These are phyloP conservation scores for Leptinotarsa defecta DNA, from an alignment of 1,140 invertebrate species.

Conservation along the genomic window DNA sequence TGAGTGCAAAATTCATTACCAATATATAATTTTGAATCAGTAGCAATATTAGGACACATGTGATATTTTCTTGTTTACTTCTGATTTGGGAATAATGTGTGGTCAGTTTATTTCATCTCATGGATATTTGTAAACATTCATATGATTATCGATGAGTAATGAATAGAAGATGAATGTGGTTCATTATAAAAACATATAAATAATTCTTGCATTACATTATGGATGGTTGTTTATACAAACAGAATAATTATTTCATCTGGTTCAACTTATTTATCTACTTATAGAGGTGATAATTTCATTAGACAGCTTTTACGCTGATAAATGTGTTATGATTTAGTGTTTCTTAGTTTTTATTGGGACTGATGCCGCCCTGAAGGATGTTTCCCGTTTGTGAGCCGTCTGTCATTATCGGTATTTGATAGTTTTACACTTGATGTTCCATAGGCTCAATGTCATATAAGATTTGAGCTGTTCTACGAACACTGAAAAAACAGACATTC, in stretches of 20 bases:
- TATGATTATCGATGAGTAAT: background rate
- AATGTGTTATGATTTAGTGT: too few relatives aligned
- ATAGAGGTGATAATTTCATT: slow-evolving; percentile 12
- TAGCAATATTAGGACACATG: too few relatives aligned
- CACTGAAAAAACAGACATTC: too few relatives aligned
- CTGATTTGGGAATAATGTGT: background rate
- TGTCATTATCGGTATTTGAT: background rate
- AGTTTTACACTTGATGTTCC: background rate
- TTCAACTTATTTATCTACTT: slow-evolving; percentile 10
- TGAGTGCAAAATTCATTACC: too few relatives aligned
- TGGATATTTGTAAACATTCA: background rate
- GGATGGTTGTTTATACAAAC: slow-evolving; percentile 17
- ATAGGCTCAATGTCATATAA: background rate
- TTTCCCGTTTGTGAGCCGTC: background rate
- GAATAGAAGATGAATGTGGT: slow-evolving; percentile 4
- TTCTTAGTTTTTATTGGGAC: background rate
- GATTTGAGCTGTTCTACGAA: too few relatives aligned
- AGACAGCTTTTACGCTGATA: background rate
- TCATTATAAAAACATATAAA: slow-evolving; percentile 12
- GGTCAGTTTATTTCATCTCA: background rate
- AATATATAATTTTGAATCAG: too few relatives aligned
- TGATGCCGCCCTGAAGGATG: background rate
- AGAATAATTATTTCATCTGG: slow-evolving; percentile 13
- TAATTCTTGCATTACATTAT: slow-evolving; percentile 13
- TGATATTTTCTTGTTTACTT: too few relatives aligned